Evolutionary conservation across 2,888 invertebrate genomes (phyloP), one percentile per base, ranked within the genome.

Genomic region (Odiellus spinosus): DNA sequence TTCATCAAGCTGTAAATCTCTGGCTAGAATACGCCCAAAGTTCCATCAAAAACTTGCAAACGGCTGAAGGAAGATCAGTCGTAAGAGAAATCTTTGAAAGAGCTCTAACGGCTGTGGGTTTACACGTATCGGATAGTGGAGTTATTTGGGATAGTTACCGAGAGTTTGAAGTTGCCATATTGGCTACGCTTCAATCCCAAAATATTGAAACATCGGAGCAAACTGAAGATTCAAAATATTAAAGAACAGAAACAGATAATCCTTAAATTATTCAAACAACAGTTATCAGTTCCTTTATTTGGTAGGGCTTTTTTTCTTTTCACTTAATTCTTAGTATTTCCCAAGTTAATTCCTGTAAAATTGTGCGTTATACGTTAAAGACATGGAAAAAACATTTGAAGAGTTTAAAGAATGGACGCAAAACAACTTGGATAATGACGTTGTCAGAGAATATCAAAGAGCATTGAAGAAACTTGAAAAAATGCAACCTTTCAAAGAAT

Each of bases 61-160:
- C 65, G 15, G 63, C 68, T 43, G 62, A 58, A 47, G 65, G 70
- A 2, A 59, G 66, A 4, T 65, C 68, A 26, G 64, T 61, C 36
- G 65, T 73, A 17, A 62, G 76, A 60, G 63, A 66, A 38, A 64
- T 78, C 14, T 73, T 78, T 63, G 79, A 80, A 62, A 63, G 68
- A 54, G 81, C 81, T 2, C 59, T 87, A 36, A 73, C 73, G 11
- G 72, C 75, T 14, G 79, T 75, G 12, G 85, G 85, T 1, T 68
- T 82, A 1, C 82, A 86, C 62, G 77, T 78, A 0, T 71, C 75
- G 12, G 75, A 79, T 49, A 86, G 85, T 1, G 74, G 76, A 44
- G 67, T 80, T 26, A 71, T 86, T 52, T 87, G 86, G 86, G 83
- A 84, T 59, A 77, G 80, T 3, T 79, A 78, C 60, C 67, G 80